These are phyloP conservation scores for Incurvaria masculella DNA, from an alignment of 2,888 invertebrate genomes.

Conservation along the genomic window DNA sequence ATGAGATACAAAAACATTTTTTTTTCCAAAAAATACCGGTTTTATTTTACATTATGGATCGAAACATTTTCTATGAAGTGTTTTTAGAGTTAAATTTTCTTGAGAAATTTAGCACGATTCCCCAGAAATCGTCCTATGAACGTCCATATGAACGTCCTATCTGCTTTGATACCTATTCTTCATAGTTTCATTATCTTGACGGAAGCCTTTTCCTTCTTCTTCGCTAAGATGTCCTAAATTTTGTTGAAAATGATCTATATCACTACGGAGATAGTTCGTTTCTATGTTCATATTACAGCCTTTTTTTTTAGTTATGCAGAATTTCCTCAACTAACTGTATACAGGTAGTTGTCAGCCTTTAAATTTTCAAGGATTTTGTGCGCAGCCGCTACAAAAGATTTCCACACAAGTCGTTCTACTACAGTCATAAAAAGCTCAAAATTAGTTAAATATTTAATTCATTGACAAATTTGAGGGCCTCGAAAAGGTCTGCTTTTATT, in stretches of 20 bases:
- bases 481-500: slow-evolving; percentile 13
- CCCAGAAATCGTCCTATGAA: slow-evolving; percentile 1
- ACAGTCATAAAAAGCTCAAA: slow-evolving; percentile 5
- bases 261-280: not conserved
- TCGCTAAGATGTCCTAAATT: not conserved
- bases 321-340: slow-evolving; percentile 1
- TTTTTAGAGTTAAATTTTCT: slow-evolving; percentile 2
- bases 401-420: slow-evolving; percentile 6
- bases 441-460: slow-evolving; percentile 4
- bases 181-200: not conserved
- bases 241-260: slow-evolving; percentile 1
- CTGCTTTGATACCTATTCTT: slow-evolving; percentile 4
- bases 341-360: slow-evolving; percentile 4
- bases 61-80: too few relatives aligned
- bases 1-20: not conserved
- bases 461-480: slow-evolving; percentile 7
- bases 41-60: not conserved
- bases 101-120: slow-evolving; percentile 4
- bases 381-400: slow-evolving; percentile 5
- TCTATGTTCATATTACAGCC: slow-evolving; percentile 4
- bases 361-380: slow-evolving; percentile 6
- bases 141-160: slow-evolving; percentile 4
- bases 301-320: slow-evolving; percentile 1
- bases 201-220: slow-evolving; percentile 2
- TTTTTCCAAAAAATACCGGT: not conserved